phyloP scores from a whole-genome alignment of 2,888 invertebrate genomes.

The Corythucha ciliata region DNA sequence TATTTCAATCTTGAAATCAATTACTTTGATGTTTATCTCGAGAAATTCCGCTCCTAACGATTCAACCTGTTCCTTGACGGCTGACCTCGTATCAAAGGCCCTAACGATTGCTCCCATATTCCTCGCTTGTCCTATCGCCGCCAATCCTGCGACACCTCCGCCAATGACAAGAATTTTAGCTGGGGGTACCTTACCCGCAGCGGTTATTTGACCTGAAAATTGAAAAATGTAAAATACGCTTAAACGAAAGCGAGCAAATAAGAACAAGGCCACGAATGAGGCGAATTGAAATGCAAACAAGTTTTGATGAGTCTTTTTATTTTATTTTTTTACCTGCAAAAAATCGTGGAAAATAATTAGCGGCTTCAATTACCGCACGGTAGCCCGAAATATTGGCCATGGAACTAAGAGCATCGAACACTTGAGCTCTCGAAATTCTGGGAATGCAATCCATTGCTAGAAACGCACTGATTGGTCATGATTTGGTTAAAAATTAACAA shows the following conservation, averaged over 20 bases:
- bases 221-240: background rate
- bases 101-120: slow-evolving; percentile 83
- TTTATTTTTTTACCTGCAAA: slow-evolving; percentile 78
- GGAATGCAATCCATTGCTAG: slow-evolving; percentile 82
- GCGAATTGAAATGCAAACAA: background rate
- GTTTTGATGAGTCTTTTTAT: background rate
- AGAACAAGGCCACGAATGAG: too few relatives aligned
- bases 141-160: slow-evolving; percentile 80
- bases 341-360: slow-evolving; percentile 81
- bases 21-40: slow-evolving; percentile 62
- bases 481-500: background rate
- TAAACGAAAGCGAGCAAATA: too few relatives aligned
- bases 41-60: slow-evolving; percentile 82
- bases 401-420: slow-evolving; percentile 80
- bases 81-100: slow-evolving; percentile 77
- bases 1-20: background rate
- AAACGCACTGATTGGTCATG: slow-evolving; percentile 32
- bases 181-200: slow-evolving; percentile 80
- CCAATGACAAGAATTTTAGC: slow-evolving; percentile 81
- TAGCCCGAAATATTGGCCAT: slow-evolving; percentile 89
- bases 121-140: slow-evolving; percentile 75
- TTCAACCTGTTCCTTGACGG: slow-evolving; percentile 75
- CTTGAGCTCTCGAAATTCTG: slow-evolving; percentile 77
- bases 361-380: slow-evolving; percentile 79
- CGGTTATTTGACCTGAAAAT: slow-evolving; percentile 74